Base-by-base conservation (phyloP, 2,888 invertebrate genomes). In the Crepidodera aurea region DNA sequence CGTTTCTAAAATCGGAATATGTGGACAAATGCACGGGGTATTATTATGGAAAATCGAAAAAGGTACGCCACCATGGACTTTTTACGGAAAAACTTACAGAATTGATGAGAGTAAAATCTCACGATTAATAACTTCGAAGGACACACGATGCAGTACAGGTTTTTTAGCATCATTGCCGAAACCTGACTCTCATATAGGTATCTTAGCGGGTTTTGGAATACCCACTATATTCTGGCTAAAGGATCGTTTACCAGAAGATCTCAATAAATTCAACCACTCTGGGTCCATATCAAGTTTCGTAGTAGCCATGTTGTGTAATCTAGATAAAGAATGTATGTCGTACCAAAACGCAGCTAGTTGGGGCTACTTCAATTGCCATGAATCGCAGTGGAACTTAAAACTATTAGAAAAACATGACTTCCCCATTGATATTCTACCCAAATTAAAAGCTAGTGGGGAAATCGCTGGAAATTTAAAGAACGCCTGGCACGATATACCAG, bases 1-100 rank as follows among this genome's bases (percentile, higher is more conserved):
- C 82, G 90, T 90, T 72, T 71, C 79, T 42, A 85, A 84, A 74
- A 88, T 91, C 74, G 91, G 91, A 37, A 85, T 92, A 54, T 92
- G 91, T 77, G 92, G 92, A 6, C 94, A 94, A 82, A 94, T 94
- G 94, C 94, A 94, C 77, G 94, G 94, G 7, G 88, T 93, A 2
- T 84, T 94, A 71, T 82, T 94, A 57, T 94, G 94, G 94, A 84
- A 83, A 76, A 81, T 84, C 57, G 78, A 81, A 1, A 58, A 56
- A 2, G 71, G 73, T 4, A 60, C 75, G 27, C 72, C 70, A 54
- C 85, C 87, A 7, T 88, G 88, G 88, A 86, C 86, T 72, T 83
- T 84, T 66, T 78, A 86, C 3, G 86, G 85, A 76, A 86, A 86
- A 74, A 87, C n/a, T 81, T 81, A 12, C 83, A 84, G 70, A 84